phyloP scores from a whole-genome alignment of 2,888 invertebrate species.

The Drosophila meridiana region DNA sequence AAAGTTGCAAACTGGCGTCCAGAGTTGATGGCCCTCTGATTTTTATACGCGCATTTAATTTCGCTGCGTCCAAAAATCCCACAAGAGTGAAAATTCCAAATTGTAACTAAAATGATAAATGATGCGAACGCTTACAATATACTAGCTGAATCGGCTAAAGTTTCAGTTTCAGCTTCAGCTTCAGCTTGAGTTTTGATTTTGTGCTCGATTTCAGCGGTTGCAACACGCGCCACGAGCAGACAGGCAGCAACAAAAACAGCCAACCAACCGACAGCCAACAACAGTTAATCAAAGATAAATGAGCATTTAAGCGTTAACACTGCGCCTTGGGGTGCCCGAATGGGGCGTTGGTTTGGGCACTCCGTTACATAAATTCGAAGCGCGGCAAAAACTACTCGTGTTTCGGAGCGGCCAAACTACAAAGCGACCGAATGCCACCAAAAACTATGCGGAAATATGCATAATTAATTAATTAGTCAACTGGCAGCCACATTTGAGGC shows the following conservation, averaged over 20 bases:
- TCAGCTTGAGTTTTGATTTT: slow-evolving; percentile 43
- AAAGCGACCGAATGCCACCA: slow-evolving; percentile 56
- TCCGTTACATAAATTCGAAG: slow-evolving; percentile 62
- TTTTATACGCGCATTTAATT: slow-evolving; percentile 63
- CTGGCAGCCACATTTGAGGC: slow-evolving; percentile 17
- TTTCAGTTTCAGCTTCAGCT: slow-evolving; percentile 59
- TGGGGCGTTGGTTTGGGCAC: slow-evolving; percentile 65
- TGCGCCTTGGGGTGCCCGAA: slow-evolving; percentile 43
- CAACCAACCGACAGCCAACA: slow-evolving; percentile 30
- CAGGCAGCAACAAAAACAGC: slow-evolving; percentile 11
- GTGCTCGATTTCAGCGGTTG: slow-evolving; percentile 57
- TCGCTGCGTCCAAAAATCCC: slow-evolving; percentile 14
- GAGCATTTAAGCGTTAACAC: slow-evolving; percentile 69
- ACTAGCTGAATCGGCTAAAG: slow-evolving; percentile 38
- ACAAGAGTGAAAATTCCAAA: slow-evolving; percentile 58
- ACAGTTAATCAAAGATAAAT: slow-evolving; percentile 72
- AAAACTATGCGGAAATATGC: slow-evolving; percentile 70
- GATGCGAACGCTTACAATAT: slow-evolving; percentile 62
- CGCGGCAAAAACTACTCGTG: slow-evolving; percentile 58
- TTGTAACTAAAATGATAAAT: slow-evolving; percentile 67
- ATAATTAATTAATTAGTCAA: slow-evolving; percentile 76
- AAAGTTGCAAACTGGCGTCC: slow-evolving; percentile 56
- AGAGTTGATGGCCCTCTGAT: slow-evolving; percentile 38
- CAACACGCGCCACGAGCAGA: slow-evolving; percentile 44
- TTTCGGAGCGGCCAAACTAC: slow-evolving; percentile 61